These are phyloP conservation scores for Anthopleura xanthogrammica DNA, from an alignment of 92 coral and sea anemone genomes.

Conservation along the genomic window DNA sequence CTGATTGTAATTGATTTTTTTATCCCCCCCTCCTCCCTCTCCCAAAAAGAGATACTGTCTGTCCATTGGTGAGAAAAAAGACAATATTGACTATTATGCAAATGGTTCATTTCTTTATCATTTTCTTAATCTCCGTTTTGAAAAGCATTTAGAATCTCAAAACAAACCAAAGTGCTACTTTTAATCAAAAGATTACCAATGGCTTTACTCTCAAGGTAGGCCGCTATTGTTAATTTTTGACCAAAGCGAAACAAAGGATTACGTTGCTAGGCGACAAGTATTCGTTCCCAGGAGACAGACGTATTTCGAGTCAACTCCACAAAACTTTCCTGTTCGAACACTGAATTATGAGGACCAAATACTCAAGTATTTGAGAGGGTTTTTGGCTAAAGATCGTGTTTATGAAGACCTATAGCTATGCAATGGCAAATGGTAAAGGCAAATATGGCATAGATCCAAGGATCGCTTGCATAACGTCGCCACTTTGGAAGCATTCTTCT, in stretches of 20 bases:
- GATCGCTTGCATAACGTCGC: constrained; percentile 62
- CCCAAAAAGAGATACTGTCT: no score
- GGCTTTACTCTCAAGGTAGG: not conserved
- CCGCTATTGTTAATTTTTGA: not conserved
- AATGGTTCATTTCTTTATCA: not conserved
- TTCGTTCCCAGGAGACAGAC: constrained; percentile 68
- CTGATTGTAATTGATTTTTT: no score
- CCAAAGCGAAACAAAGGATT: constrained; percentile 19
- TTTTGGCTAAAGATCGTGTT: constrained; percentile 24
- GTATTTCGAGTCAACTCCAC: constrained; percentile 20
- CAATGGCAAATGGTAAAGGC: constrained; percentile 73
- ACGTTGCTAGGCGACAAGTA: constrained; percentile 55
- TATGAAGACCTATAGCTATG: constrained; percentile 53
- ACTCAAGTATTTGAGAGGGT: constrained; percentile 18
- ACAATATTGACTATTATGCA: not conserved
- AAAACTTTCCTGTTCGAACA: not conserved
- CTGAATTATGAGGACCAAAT: constrained; percentile 21
- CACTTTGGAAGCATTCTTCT: constrained; percentile 85
- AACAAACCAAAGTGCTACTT: not conserved
- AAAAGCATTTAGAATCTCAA: not conserved
- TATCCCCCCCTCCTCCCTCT: no score
- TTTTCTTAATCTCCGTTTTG: not conserved
- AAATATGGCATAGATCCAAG: constrained; percentile 62
- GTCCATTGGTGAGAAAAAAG: not conserved
- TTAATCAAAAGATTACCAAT: not conserved